Percentiles rank a stretch among this genome's conserved stretches.
Evolutionary conservation across 37 sponge, comb jelly and placozoan genomes (phyloP).

Genomic region (Theonella swinhoei): DNA sequence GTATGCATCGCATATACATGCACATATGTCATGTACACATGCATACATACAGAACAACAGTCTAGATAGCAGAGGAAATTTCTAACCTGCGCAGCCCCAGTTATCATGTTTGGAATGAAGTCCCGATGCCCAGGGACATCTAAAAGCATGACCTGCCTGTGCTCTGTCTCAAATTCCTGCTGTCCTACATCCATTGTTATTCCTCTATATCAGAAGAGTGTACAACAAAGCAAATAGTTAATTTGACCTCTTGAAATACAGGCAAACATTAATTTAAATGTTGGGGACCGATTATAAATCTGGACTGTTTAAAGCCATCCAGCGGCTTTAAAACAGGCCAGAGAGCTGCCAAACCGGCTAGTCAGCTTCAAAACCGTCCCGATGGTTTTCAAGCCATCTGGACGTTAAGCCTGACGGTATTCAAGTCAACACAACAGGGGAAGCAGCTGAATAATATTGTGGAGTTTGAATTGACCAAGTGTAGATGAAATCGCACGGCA

Average conservation of each 20-base stretch:
- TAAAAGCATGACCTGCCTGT: slow-evolving; percentile 72
- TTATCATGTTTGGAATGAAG: slow-evolving; percentile 98
- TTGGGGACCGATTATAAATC: neutral
- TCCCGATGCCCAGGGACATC: slow-evolving; percentile 99
- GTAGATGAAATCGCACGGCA: no score
- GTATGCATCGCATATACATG: neutral
- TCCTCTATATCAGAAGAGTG: slow-evolving; percentile 56
- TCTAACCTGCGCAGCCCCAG: slow-evolving; percentile 96
- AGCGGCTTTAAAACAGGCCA: no score
- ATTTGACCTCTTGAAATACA: neutral
- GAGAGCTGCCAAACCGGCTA: neutral
- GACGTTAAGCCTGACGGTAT: no score
- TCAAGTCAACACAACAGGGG: no score
- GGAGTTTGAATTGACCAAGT: no score
- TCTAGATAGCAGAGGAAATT: no score
- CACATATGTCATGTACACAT: no score
- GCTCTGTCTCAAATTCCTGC: slow-evolving; percentile 82
- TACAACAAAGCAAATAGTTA: neutral
- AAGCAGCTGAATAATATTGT: no score
- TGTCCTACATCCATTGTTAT: slow-evolving; percentile 97
- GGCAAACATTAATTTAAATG: neutral
- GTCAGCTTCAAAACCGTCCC: no score
- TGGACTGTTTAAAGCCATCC: no score
- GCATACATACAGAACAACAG: no score
- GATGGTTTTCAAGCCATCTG: no score